phyloP scores from a whole-genome alignment of 35 echinoderm and acorn worm genomes.

The Acanthaster planci region DNA sequence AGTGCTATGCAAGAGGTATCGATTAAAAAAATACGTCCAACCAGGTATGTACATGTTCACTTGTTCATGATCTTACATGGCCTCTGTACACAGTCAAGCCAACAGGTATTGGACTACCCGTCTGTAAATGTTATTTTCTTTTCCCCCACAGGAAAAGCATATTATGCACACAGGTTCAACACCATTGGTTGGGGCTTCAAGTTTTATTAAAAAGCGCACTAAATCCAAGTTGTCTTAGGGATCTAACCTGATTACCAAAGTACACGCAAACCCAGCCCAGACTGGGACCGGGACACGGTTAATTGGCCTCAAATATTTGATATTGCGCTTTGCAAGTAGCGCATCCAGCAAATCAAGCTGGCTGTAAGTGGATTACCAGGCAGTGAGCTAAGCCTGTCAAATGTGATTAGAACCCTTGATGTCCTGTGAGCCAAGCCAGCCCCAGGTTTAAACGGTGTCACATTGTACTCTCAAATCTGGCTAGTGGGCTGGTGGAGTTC shows the following conservation, averaged over 20 bases:
- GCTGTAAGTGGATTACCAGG: constrained; percentile 6
- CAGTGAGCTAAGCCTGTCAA: constrained; percentile 3
- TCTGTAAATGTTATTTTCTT: too few species aligned
- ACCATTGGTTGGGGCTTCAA: too few species aligned
- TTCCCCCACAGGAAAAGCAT: too few species aligned
- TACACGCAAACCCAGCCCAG: not conserved
- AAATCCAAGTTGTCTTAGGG: too few species aligned
- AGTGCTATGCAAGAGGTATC: too few species aligned
- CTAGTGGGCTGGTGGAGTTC: not conserved
- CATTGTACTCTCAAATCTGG: not conserved
- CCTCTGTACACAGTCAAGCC: too few species aligned
- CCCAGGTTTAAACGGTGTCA: not conserved
- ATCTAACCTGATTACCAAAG: constrained; percentile 2
- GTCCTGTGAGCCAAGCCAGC: not conserved
- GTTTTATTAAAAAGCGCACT: too few species aligned
- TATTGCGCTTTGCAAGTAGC: not conserved
- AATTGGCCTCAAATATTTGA: constrained; percentile 31
- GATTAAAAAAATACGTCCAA: too few species aligned
- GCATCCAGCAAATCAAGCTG: not conserved
- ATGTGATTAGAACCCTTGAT: not conserved
- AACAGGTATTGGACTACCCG: too few species aligned
- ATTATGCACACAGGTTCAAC: too few species aligned
- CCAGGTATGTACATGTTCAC: too few species aligned
- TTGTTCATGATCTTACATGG: too few species aligned
- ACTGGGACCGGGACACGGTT: not conserved